These are phyloP conservation scores for Pseudochromis fuscus DNA, from an alignment of 2,797 vertebrate genomes.

Conservation along the genomic window DNA sequence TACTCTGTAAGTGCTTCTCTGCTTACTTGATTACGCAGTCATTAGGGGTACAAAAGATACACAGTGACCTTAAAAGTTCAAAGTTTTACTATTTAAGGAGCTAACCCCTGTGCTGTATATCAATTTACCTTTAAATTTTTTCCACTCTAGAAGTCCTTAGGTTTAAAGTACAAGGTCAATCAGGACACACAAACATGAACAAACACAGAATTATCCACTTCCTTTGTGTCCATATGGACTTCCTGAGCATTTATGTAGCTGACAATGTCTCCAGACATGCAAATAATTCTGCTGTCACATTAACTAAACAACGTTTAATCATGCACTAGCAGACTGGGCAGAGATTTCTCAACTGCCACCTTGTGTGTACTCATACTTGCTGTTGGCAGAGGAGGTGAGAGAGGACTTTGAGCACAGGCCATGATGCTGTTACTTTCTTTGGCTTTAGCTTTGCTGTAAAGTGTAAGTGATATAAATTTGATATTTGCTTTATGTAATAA, in stretches of 20 bases:
- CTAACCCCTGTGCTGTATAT: conserved; percentile 57
- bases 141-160: conserved; percentile 30
- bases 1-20: neutral
- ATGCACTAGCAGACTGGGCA: conserved; percentile 25
- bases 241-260: conserved; percentile 21
- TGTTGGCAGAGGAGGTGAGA: conserved; percentile 64
- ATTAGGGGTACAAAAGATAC: conserved; percentile 8
- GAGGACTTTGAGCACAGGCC: conserved; percentile 37
- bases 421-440: conserved; percentile 63
- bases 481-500: conserved; percentile 71
- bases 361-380: conserved; percentile 24
- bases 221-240: neutral
- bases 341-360: conserved; percentile 48
- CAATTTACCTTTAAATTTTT: conserved; percentile 64
- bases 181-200: conserved; percentile 3
- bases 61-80: conserved; percentile 36
- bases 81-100: conserved; percentile 48
- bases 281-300: conserved; percentile 67
- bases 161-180: conserved; percentile 39
- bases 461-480: conserved; percentile 64
- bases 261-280: conserved; percentile 40
- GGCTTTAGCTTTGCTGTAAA: conserved; percentile 70
- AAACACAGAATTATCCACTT: conserved; percentile 2
- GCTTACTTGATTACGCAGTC: neutral
- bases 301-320: conserved; percentile 63